Percentiles rank a stretch among this genome's conserved stretches.
phyloP scores from a whole-genome alignment of 2,888 invertebrate species.

The Cyclophora punctaria region DNA sequence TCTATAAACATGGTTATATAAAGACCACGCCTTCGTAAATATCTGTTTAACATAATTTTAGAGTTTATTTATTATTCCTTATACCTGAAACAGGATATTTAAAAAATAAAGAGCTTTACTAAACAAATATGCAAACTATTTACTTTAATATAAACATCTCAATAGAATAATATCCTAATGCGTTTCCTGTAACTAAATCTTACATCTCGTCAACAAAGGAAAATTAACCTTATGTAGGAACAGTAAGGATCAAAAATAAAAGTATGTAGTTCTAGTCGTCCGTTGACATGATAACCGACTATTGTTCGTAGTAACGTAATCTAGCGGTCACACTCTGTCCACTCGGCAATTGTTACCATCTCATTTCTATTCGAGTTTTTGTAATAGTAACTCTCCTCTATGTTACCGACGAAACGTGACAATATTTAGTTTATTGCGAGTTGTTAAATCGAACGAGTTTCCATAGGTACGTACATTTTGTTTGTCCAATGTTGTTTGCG shows the following conservation, averaged over 20 bases:
- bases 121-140: no score
- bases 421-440: slow-evolving; percentile 1
- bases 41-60: no score
- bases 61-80: no score
- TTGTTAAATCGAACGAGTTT: no score
- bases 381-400: slow-evolving; percentile 21
- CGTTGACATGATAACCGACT: slow-evolving; percentile 18
- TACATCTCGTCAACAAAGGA: slow-evolving; percentile 2
- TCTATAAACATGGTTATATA: no score
- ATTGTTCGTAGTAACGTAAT: slow-evolving; percentile 24
- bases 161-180: neutral
- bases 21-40: no score
- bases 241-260: no score
- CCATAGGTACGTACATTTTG: no score
- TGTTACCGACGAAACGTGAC: slow-evolving; percentile 15
- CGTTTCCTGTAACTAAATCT: slow-evolving; percentile 14
- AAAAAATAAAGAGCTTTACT: neutral
- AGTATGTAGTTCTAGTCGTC: no score
- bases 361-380: slow-evolving; percentile 38
- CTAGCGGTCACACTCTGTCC: slow-evolving; percentile 33
- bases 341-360: slow-evolving; percentile 19
- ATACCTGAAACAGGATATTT: no score
- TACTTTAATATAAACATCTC: no score
- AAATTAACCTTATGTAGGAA: slow-evolving; percentile 5
- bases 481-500: no score